Evolutionary conservation across 2,113 vertebrate species (phyloP).

Genomic region (Raphicerus campestris): DNA sequence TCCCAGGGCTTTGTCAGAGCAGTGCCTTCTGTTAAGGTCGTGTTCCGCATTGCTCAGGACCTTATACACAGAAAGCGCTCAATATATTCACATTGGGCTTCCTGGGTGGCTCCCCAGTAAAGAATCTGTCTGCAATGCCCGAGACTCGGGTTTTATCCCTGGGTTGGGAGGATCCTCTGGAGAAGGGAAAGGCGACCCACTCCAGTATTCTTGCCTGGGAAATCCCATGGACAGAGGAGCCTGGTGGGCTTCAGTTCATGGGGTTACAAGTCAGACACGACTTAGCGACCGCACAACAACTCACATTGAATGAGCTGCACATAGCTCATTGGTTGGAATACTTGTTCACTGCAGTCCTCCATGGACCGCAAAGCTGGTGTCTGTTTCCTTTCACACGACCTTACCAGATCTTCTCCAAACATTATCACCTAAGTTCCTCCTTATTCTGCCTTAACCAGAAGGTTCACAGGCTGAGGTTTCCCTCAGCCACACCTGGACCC

Average conservation of each 20-base stretch:
- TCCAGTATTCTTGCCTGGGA: background rate
- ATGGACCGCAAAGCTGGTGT: background rate
- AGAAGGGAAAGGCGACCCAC: background rate
- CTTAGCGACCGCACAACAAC: background rate
- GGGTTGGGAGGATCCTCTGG: background rate
- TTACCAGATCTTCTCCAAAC: background rate
- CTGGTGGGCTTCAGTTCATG: background rate
- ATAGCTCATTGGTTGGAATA: background rate
- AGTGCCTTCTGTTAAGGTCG: background rate
- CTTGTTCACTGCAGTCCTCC: background rate
- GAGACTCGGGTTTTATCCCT: background rate
- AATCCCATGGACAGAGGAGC: background rate
- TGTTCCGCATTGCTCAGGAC: background rate
- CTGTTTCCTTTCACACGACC: background rate
- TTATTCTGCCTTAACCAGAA: background rate
- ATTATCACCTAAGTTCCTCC: background rate
- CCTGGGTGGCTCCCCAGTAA: background rate
- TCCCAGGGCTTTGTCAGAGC: background rate
- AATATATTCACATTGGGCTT: background rate
- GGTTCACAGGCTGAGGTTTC: background rate
- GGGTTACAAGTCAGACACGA: background rate
- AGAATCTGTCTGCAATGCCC: background rate
- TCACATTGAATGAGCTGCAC: rapidly evolving
- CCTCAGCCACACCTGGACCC: background rate
- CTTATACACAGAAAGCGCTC: background rate